Conservation (phyloP, 35 echinoderm and acorn worm genomes). For the Ophiothrix spiculata region DNA sequence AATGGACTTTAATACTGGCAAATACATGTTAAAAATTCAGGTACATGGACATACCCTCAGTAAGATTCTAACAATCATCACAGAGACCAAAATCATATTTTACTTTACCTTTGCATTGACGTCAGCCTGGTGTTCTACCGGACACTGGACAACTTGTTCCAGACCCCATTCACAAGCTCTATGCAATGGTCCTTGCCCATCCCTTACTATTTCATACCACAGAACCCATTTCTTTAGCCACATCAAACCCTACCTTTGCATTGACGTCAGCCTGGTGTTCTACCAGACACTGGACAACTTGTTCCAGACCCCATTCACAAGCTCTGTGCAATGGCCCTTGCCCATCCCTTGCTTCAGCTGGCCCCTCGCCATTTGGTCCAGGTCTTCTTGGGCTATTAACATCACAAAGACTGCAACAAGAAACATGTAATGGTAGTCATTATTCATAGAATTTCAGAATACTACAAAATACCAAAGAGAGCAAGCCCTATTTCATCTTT, state of each 20-base stretch:
- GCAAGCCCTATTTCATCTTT: no score
- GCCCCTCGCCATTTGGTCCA: conserved; percentile 90
- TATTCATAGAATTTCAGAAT: no score
- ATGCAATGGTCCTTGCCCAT: conserved; percentile 89
- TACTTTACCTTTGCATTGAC: conserved; percentile 90
- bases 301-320: conserved; percentile 93
- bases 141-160: conserved; percentile 94
- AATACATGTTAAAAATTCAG: no score
- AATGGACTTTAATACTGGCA: no score
- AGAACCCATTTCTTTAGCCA: no score
- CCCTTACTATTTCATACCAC: no score
- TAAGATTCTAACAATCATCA: no score
- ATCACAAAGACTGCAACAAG: conserved; percentile 75
- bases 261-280: conserved; percentile 97
- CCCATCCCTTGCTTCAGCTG: conserved; percentile 53
- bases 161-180: conserved; percentile 93
- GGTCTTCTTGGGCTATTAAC: conserved; percentile 92
- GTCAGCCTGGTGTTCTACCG: conserved; percentile 93
- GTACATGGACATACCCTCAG: no score
- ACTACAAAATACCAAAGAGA: no score
- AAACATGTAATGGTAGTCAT: no score
- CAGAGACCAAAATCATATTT: neutral
- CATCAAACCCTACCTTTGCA: conserved; percentile 79
- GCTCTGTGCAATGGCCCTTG: conserved; percentile 92
- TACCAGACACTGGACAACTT: conserved; percentile 95